phyloP scores from a whole-genome alignment of 2,888 invertebrate species.

The Machimus rusticus region DNA sequence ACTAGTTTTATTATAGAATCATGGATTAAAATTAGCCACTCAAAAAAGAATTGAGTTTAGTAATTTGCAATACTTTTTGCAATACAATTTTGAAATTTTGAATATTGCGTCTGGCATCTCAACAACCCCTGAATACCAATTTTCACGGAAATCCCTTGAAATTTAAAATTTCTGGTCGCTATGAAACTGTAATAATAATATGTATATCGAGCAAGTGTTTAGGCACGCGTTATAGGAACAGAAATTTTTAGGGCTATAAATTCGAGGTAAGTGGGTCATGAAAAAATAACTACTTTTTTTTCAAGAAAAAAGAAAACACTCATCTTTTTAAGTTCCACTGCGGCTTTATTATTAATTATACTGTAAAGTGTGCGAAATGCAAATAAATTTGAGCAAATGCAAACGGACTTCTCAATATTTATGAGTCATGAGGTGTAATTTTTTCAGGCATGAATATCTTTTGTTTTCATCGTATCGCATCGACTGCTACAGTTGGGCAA shows the following conservation, averaged over 20 bases:
- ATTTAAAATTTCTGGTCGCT: no score
- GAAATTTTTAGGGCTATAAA: background rate
- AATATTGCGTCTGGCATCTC: no score
- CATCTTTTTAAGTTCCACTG: background rate
- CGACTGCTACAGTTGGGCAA: background rate
- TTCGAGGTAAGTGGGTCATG: background rate
- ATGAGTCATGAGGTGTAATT: background rate
- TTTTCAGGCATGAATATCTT: background rate
- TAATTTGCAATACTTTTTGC: no score
- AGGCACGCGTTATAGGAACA: no score
- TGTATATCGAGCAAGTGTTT: no score
- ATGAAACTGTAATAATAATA: no score
- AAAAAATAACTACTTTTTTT: background rate
- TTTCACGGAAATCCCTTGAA: no score
- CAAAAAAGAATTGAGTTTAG: no score
- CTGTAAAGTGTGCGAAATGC: background rate
- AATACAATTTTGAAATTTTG: no score
- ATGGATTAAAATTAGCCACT: no score
- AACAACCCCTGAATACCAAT: no score
- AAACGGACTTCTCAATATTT: background rate
- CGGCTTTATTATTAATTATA: background rate
- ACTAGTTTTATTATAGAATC: no score
- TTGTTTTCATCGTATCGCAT: background rate
- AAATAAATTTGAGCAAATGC: background rate
- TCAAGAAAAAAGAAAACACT: background rate